Base-by-base conservation (phyloP, 2,888 invertebrate genomes). In the Willowsia nigromaculata region DNA sequence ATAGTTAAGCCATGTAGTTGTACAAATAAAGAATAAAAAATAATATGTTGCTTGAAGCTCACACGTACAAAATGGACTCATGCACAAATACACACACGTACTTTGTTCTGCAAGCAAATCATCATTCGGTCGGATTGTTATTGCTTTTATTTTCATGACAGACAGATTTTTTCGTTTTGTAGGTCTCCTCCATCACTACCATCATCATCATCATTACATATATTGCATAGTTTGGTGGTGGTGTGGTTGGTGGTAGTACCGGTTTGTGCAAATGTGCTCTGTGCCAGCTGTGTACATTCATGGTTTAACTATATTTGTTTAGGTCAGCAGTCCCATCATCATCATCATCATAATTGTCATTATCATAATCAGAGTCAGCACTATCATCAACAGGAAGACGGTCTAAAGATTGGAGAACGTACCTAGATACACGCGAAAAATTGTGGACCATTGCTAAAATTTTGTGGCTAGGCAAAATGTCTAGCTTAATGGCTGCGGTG, bases 201-300 rank as follows among this genome's bases (percentile, higher is more conserved):
- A 25, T 40, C 25, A 56, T 78, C 27, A 18, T 76, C 76, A 71
- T 74, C 27, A 53, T 76, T n/a, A n/a, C 50, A 27, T 33, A 59
- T 59, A 37, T 37, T 59, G 56, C 27, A 53, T 65, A 65, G 30
- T 62, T 53, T 59, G 27, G 1, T 37, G 68, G 18, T n/a, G 65
- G 65, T 65, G n/a, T 74, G 47, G 74, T 74, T 74, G 80, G 80
- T 80, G 59, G 80, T 59, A 59, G 80, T 80, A 80, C 80, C 80
- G 80, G 80, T 80, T 80, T 80, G 80, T 59, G 80, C 56, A 80
- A 80, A 80, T 80, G 53, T 80, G 25, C 27, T 37, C 59, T 59
- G 2, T 80, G 40, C 80, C 80, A 80, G 59, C 80, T 59, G 56
- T 30, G 56, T 27, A n/a, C 13, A 25, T 50, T 37, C 68, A 68